Base-by-base conservation (phyloP, 2,888 invertebrate genomes). In the Athrips mouffetella region DNA sequence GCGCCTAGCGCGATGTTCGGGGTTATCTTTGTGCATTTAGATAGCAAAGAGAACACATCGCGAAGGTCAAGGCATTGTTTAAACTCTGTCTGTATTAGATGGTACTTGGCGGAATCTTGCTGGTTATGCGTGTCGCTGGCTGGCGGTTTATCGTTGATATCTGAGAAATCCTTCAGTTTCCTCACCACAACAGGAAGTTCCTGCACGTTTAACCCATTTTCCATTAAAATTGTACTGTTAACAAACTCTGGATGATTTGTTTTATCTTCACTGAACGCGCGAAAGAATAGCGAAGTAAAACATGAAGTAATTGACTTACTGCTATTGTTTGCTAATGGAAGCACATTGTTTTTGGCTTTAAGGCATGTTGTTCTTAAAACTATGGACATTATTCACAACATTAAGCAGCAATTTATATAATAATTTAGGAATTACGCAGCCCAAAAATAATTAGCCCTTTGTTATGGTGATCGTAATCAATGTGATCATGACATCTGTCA, bases 121-220 rank as follows among this genome's bases (percentile, higher is more conserved):
- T 65, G 48, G 54, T 52, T 65, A 47, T 55, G 62, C n/a, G 61
- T 48, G 3, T 52, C 37, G 47, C 68, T 70, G 10, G 21, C 16
- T 10, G 20, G 3, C 21, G 60, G 59, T 48, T 65, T 62, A n/a
- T 70, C 63, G 3, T 74, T 69, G 3, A 83, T 65, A 23, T 76
- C 75, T 4, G 74, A 62, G 25, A 90, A 59, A 56, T 89, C 77
- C 61, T 76, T 84, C 25, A 89, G 63, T 66, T 81, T 90, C 48
- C 90, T 85, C 20, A 94, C 89, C 45, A 93, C 89, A 10, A 92
- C 79, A 1, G 93, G 93, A 41, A 94, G 81, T 69, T 94, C 94
- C 60, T 91, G 90, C 16, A 94, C 92, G 47, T 89, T 88, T n/a
- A 85, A 76, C 3, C 92, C 93, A 67, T 92, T 92, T 76, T 94